phyloP scores from a whole-genome alignment of 2,888 invertebrate species.

The Trimorus sp. region DNA sequence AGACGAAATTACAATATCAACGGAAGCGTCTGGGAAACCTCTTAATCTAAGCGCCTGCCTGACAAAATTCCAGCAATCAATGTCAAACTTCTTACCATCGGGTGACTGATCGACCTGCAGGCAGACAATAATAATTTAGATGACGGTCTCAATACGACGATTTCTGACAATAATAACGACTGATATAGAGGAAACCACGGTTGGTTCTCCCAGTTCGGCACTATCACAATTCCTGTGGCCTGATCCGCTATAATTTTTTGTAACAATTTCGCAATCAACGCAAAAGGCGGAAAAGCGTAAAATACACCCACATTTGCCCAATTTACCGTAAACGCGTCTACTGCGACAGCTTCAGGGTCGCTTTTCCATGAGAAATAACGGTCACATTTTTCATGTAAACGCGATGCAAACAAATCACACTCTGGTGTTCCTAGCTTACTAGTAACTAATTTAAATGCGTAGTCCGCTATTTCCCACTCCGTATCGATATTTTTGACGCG shows the following conservation, averaged over 20 bases:
- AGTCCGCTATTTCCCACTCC: conserved; percentile 48
- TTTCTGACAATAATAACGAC: neutral
- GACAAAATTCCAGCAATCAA: conserved; percentile 25
- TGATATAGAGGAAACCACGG: neutral
- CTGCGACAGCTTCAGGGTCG: conserved; percentile 23
- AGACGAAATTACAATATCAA: conserved; percentile 64
- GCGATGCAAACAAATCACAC: conserved; percentile 56
- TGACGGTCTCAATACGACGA: neutral
- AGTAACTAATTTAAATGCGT: conserved; percentile 32
- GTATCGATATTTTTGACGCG: conserved; percentile 25
- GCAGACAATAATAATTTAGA: conserved; percentile 12
- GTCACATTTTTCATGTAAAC: conserved; percentile 43
- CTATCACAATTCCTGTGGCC: conserved; percentile 10
- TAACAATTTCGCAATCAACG: conserved; percentile 41
- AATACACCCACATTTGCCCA: conserved; percentile 11
- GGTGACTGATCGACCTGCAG: conserved; percentile 10
- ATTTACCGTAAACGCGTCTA: conserved; percentile 49
- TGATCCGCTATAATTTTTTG: conserved; percentile 54
- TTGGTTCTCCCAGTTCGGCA: neutral
- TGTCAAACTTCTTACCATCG: neutral
- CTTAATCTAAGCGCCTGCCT: neutral
- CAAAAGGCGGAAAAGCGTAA: conserved; percentile 57
- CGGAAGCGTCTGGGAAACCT: conserved; percentile 49
- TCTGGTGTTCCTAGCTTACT: conserved; percentile 31
- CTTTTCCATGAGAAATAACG: conserved; percentile 36